Evolutionary conservation across 2,113 vertebrate species (phyloP), one percentile per base, ranked within the genome.

Genomic region (Oryzias curvinotus): DNA sequence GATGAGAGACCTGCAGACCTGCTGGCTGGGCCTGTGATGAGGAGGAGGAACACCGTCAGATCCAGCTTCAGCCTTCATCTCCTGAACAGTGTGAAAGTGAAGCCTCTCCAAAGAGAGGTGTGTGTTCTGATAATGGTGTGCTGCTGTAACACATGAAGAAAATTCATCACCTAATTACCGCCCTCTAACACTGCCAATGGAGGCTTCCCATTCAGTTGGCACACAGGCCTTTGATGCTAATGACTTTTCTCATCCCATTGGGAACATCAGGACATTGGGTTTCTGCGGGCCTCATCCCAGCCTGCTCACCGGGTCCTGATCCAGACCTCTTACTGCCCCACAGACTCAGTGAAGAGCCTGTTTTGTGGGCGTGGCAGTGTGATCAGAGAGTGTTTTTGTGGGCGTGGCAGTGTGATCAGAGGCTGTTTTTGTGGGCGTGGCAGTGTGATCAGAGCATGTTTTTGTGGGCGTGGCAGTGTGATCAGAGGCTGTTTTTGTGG

Each of bases 171-270:
- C 74, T 76, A 66, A 78, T 85, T 71, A 79, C 69, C 49, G 53
- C 48, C 44, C 23, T 56, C 77, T 72, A 75, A 76, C 68, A 53
- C 7, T 25, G 50, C 62, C 65, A 81, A 77, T 52, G 73, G 57
- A 63, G 59, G 59, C 44, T 59, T 18, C 26, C 57, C 69, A 71
- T 80, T 80, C 68, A 78, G 53, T 26, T 49, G 30, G 55, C 52
- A 75, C 79, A 81, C 77, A 81, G 77, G 49, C 64, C 73, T 75
- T 68, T 78, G 62, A 79, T 73, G 75, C 75, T 81, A 81, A 87
- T 82, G 73, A 70, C 68, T 53, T 65, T 67, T 59, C 63, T 63
- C 72, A 53, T 70, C 65, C 60, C 61, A 64, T 84, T 84, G 57
- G 82, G 61, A 73, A 58, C 23, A 56, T 57, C 65, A 77, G 71